Evolutionary conservation across 1,140 invertebrate species (phyloP).

Genomic region (Tetramorium alpestre): DNA sequence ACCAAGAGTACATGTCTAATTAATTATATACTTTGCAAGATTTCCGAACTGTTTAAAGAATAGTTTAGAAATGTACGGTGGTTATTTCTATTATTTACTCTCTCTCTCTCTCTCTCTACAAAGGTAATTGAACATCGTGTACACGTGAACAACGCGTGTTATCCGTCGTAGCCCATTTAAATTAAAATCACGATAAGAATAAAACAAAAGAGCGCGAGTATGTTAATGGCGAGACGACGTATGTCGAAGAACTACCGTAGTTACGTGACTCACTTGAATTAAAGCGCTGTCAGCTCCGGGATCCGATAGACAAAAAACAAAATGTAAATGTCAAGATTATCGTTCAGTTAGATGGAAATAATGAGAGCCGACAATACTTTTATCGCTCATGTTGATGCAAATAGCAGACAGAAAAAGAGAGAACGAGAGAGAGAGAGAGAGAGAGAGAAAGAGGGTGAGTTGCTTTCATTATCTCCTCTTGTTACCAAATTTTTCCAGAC

Average conservation of each 20-base stretch:
- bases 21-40: too few relatives aligned
- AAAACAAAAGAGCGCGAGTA: conserved; percentile 18
- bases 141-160: conserved; percentile 11
- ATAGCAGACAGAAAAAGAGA: not conserved
- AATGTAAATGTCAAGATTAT: conserved; percentile 28
- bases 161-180: not conserved
- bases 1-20: too few relatives aligned
- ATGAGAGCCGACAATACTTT: conserved; percentile 33
- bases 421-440: not conserved
- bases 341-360: not conserved
- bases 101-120: not conserved
- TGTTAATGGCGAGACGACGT: not conserved
- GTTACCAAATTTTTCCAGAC: conserved; percentile 2
- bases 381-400: conserved; percentile 6
- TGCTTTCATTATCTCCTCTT: not conserved
- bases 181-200: not conserved
- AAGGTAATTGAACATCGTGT: not conserved
- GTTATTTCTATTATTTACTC: not conserved
- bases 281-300: not conserved
- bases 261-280: conserved; percentile 27
- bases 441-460: not conserved
- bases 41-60: not conserved
- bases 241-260: not conserved
- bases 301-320: not conserved
- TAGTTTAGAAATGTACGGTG: not conserved